A percentile compares a stretch with the other conserved stretches of the same genome.
Evolutionary conservation across 1,140 invertebrate species (phyloP).

Genomic region (Sitophilus oryzae): DNA sequence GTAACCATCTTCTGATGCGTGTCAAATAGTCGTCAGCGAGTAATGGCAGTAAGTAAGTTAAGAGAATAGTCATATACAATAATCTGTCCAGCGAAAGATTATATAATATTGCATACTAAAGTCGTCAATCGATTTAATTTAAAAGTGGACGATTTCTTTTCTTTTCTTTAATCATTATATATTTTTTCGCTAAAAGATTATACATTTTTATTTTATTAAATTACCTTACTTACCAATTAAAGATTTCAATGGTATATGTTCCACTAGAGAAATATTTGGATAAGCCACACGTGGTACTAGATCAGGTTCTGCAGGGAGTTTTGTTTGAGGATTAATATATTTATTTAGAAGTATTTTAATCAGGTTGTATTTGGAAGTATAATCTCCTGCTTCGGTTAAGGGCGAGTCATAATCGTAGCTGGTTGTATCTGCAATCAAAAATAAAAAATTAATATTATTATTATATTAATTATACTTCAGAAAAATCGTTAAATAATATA

Average conservation of each 20-base stretch:
- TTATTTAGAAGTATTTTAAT: slow-evolving; percentile 28
- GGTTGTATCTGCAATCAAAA: slow-evolving; percentile 58
- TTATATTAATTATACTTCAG: too few relatives aligned
- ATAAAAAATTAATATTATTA: too few relatives aligned
- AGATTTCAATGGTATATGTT: slow-evolving; percentile 18
- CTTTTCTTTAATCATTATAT: too few relatives aligned
- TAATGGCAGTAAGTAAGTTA: too few relatives aligned
- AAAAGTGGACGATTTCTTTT: too few relatives aligned
- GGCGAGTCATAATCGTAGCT: slow-evolving; percentile 52
- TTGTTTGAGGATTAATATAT: slow-evolving; percentile 10
- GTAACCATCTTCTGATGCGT: too few relatives aligned
- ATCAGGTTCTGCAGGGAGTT: slow-evolving; percentile 30
- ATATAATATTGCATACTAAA: too few relatives aligned
- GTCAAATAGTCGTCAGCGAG: too few relatives aligned
- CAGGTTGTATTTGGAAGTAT: slow-evolving; percentile 45
- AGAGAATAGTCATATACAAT: slow-evolving; percentile 42
- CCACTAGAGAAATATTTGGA: slow-evolving; percentile 24
- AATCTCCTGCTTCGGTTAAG: slow-evolving; percentile 50
- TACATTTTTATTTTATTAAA: slow-evolving; percentile 23
- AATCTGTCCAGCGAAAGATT: too few relatives aligned
- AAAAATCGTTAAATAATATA: too few relatives aligned
- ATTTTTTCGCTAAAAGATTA: too few relatives aligned
- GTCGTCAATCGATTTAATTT: too few relatives aligned
- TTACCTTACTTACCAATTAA: slow-evolving; percentile 26
- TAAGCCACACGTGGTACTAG: slow-evolving; percentile 39